Evolutionary conservation across 2,113 vertebrate genomes (phyloP).

Genomic region (Nycticryphes semicollaris): DNA sequence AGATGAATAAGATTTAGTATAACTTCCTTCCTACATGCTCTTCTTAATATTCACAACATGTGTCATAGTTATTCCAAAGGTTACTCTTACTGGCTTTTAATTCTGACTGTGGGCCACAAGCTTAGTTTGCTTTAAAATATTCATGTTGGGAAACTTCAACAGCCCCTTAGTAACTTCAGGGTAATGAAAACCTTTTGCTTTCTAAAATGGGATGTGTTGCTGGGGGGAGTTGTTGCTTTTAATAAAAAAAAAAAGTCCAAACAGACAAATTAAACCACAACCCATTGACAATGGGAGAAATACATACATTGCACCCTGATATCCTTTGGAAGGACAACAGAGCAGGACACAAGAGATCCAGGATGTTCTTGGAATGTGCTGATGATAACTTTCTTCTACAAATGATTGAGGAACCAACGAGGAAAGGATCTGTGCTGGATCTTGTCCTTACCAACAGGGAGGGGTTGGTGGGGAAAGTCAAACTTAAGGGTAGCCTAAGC

Average conservation of each 20-base stretch:
- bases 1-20: neutral
- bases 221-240: neutral
- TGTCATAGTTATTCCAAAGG: neutral
- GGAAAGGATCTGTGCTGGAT: too few species aligned
- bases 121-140: neutral
- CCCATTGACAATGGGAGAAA: neutral
- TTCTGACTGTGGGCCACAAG: neutral
- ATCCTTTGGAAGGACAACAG: too few species aligned
- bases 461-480: too few species aligned
- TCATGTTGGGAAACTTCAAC: neutral
- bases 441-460: too few species aligned
- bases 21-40: neutral
- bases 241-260: neutral
- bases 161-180: neutral
- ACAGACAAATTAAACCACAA: neutral
- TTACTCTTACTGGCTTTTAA: neutral
- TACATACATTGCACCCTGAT: too few species aligned
- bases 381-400: too few species aligned
- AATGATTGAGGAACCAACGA: too few species aligned
- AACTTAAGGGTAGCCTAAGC: too few species aligned
- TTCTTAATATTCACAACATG: neutral
- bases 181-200: neutral
- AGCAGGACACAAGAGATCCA: too few species aligned
- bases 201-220: neutral
- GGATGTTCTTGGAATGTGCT: too few species aligned